A percentile compares a stretch with the other conserved stretches of the same genome.
Evolutionary conservation across 2,888 invertebrate genomes (phyloP).

Genomic region (Pyrrhia umbra): DNA sequence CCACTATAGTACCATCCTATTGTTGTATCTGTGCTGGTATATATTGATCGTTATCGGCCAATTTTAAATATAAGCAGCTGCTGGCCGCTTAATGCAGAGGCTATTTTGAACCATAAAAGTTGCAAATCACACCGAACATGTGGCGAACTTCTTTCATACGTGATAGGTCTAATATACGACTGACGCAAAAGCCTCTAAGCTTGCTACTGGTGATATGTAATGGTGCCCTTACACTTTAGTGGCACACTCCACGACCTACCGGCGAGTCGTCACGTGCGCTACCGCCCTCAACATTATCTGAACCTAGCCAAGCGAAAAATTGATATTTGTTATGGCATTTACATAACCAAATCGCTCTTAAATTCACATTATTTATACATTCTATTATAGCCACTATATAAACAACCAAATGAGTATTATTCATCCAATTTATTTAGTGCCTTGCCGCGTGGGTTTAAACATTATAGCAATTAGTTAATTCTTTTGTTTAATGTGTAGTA

Average conservation of each 20-base stretch:
- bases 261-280: slow-evolving; percentile 44
- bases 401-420: slow-evolving; percentile 33
- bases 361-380: slow-evolving; percentile 54
- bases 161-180: background rate
- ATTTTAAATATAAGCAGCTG: slow-evolving; percentile 29
- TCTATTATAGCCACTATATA: slow-evolving; percentile 43
- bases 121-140: slow-evolving; percentile 35
- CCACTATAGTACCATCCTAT: too few species aligned
- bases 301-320: slow-evolving; percentile 79
- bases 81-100: background rate
- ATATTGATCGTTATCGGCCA: too few species aligned
- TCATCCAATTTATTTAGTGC: slow-evolving; percentile 38
- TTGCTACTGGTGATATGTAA: slow-evolving; percentile 30
- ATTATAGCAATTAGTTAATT: slow-evolving; percentile 23
- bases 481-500: slow-evolving; percentile 26
- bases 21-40: too few species aligned
- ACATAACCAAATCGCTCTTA: slow-evolving; percentile 62
- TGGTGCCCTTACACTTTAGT: slow-evolving; percentile 51
- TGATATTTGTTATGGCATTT: slow-evolving; percentile 75
- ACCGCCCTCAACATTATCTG: slow-evolving; percentile 63
- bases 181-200: slow-evolving; percentile 23
- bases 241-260: slow-evolving; percentile 37
- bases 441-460: slow-evolving; percentile 15
- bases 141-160: slow-evolving; percentile 13
- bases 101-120: slow-evolving; percentile 4